These are phyloP conservation scores for Eleginops maclovinus DNA, from an alignment of 2,113 vertebrate genomes.

Conservation along the genomic window DNA sequence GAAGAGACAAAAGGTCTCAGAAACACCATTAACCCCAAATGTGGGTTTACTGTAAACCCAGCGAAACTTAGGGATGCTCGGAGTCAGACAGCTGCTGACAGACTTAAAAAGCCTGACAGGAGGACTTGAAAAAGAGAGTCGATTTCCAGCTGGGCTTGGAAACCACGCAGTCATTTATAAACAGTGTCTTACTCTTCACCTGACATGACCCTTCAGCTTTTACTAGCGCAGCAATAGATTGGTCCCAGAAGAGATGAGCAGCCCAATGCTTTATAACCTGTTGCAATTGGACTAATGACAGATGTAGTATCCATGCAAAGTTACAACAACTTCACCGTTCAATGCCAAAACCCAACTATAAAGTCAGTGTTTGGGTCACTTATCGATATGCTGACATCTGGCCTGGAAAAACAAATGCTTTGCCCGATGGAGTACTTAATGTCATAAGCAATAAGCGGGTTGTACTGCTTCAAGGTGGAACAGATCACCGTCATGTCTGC, in stretches of 20 bases:
- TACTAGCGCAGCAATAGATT: conserved; percentile 5
- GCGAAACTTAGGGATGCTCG: conserved; percentile 27
- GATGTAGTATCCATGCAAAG: conserved; percentile 11
- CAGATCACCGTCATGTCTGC: conserved; percentile 25
- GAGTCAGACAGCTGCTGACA: conserved; percentile 55
- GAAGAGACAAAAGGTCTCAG: conserved; percentile 22
- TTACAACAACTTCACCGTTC: neutral
- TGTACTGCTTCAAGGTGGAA: conserved; percentile 41
- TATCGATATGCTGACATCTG: conserved; percentile 35
- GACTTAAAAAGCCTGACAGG: conserved; percentile 50
- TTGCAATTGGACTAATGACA: conserved; percentile 18
- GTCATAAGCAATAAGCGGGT: conserved; percentile 37
- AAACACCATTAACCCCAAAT: conserved; percentile 35
- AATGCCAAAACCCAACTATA: conserved; percentile 15
- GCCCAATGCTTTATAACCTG: conserved; percentile 27
- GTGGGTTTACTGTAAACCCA: conserved; percentile 31
- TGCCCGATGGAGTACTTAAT: conserved; percentile 52
- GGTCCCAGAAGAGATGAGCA: conserved; percentile 12
- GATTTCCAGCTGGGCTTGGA: conserved; percentile 63
- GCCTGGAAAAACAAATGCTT: conserved; percentile 55
- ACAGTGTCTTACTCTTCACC: conserved; percentile 57
- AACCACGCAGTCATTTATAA: conserved; percentile 58
- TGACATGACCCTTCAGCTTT: conserved; percentile 55
- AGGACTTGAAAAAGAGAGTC: conserved; percentile 52
- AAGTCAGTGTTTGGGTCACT: conserved; percentile 37